Conservation (phyloP, 2,888 invertebrate species). For the Acanthacorydalis orientalis region DNA sequence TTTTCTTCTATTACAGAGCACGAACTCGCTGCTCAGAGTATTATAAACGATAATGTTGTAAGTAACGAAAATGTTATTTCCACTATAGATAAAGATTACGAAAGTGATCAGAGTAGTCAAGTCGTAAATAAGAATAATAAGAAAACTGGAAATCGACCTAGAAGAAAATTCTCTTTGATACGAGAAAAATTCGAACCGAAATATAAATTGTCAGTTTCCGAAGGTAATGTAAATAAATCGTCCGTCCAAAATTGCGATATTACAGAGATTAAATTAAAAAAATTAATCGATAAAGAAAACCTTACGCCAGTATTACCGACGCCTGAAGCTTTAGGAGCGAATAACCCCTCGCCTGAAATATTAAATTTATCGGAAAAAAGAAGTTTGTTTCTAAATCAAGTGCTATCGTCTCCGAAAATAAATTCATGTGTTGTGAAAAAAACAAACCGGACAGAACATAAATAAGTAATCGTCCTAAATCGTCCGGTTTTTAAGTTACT, state of each 20-base stretch:
- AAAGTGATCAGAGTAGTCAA: too few relatives aligned
- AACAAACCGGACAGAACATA: not conserved
- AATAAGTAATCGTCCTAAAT: not conserved
- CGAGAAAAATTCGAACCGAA: constrained; percentile 40
- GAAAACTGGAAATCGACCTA: constrained; percentile 27
- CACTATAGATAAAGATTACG: too few relatives aligned
- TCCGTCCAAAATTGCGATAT: not conserved
- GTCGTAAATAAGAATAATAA: constrained; percentile 9
- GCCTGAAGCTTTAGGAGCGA: too few relatives aligned
- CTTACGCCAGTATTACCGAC: constrained; percentile 14
- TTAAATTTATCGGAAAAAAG: constrained; percentile 18
- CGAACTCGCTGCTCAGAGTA: not conserved
- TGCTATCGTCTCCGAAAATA: constrained; percentile 37
- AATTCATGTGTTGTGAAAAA: constrained; percentile 21
- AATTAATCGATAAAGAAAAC: constrained; percentile 15
- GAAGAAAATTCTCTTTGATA: constrained; percentile 39
- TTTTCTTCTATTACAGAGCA: too few relatives aligned
- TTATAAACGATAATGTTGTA: constrained; percentile 9
- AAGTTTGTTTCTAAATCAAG: constrained; percentile 38
- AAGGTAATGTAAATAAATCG: not conserved
- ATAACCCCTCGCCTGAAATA: constrained; percentile 18
- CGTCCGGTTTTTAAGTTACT: too few relatives aligned
- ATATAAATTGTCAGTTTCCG: constrained; percentile 17
- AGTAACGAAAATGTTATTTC: too few relatives aligned
- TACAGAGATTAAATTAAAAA: not conserved